Evolutionary conservation across 2,113 vertebrate species (phyloP).

Genomic region (Grammomys dolichurus): DNA sequence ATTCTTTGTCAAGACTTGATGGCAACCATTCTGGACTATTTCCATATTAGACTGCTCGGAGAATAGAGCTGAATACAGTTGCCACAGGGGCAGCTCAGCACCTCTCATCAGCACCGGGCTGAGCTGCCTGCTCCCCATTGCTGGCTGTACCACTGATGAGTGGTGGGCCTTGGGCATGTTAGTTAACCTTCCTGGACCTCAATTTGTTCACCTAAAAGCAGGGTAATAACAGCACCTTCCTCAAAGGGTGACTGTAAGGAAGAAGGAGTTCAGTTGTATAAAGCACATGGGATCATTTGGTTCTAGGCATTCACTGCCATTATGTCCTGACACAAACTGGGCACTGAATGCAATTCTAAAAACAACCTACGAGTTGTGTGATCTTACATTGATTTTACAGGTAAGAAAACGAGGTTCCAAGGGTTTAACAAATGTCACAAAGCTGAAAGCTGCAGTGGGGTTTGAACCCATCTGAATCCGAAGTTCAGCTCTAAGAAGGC

Average conservation of each 20-base stretch:
- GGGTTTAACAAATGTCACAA: neutral
- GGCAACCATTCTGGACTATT: neutral
- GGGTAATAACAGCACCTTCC: neutral
- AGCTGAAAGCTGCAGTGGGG: neutral
- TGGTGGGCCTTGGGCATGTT: neutral
- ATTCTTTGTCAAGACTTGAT: neutral
- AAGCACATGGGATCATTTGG: neutral
- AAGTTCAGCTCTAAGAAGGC: neutral
- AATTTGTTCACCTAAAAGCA: neutral
- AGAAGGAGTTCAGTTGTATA: neutral
- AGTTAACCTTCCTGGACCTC: constrained; percentile 5
- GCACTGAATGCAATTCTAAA: neutral
- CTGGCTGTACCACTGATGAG: neutral
- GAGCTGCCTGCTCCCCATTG: neutral
- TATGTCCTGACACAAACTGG: neutral
- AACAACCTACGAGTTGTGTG: neutral
- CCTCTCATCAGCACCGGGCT: neutral
- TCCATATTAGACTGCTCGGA: too few relatives aligned
- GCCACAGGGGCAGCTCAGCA: rapidly evolving
- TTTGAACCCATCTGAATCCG: neutral
- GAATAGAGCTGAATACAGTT: rapidly evolving
- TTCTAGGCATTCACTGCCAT: neutral
- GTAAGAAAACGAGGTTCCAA: neutral
- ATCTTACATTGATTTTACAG: neutral
- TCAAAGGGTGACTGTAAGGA: neutral